Evolutionary conservation across 2,888 invertebrate genomes (phyloP).

Genomic region (Ganaspis brasiliensis): DNA sequence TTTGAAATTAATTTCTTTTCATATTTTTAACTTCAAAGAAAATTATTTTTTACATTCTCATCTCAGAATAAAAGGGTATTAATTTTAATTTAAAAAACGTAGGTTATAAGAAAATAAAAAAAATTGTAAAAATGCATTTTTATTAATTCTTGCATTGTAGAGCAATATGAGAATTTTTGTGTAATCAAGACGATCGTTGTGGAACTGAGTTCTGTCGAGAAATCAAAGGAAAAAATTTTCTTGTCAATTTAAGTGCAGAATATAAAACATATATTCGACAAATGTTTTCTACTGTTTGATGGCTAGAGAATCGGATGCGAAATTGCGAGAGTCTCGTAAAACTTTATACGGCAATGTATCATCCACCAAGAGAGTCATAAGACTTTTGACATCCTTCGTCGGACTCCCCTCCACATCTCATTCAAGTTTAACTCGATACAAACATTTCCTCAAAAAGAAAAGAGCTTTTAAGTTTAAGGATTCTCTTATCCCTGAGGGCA

Average conservation of each 20-base stretch:
- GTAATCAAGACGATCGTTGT: too few species aligned
- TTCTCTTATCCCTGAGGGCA: neutral
- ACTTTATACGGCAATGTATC: neutral
- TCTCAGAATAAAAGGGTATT: too few species aligned
- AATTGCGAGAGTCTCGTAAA: conserved; percentile 15
- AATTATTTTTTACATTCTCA: too few species aligned
- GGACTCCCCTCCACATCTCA: neutral
- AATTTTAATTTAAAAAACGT: too few species aligned
- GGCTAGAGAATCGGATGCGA: neutral
- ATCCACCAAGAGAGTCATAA: conserved; percentile 1
- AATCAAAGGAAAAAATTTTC: too few species aligned
- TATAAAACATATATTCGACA: conserved; percentile 4
- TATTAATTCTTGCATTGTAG: too few species aligned
- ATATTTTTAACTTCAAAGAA: too few species aligned
- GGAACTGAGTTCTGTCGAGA: too few species aligned
- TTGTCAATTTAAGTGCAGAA: neutral
- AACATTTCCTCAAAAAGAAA: conserved; percentile 7
- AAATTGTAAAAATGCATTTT: too few species aligned
- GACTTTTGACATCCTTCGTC: conserved; percentile 11
- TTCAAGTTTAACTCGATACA: conserved; percentile 4
- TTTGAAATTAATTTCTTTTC: too few species aligned
- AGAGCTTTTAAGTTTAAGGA: neutral
- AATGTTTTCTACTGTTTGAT: conserved; percentile 8
- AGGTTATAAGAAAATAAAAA: too few species aligned
- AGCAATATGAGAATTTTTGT: too few species aligned